phyloP scores from a whole-genome alignment of 2,113 vertebrate species.

The Myrmecophaga tridactyla region DNA sequence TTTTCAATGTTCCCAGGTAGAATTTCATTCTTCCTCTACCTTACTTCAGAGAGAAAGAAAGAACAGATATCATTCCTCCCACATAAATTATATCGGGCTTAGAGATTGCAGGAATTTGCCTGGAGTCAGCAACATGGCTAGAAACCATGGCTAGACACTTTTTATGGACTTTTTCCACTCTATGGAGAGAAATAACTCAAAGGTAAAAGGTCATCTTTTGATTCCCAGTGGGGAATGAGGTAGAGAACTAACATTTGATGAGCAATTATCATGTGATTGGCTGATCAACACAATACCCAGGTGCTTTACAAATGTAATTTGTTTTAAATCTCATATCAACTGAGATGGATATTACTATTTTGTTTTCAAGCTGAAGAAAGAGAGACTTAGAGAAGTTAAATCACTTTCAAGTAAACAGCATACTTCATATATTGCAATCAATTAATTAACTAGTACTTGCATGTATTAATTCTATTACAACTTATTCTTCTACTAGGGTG shows the following conservation, averaged over 20 bases:
- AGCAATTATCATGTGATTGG: accelerated
- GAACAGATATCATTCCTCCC: accelerated
- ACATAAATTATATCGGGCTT: accelerated
- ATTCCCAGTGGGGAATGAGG: no score
- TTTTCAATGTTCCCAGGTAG: accelerated
- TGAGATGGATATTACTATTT: background rate
- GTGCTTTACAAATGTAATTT: no score
- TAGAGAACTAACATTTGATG: accelerated
- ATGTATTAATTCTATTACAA: background rate
- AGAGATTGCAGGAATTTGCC: no score
- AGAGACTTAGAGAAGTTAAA: background rate
- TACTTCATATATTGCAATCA: no score
- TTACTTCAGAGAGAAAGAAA: no score
- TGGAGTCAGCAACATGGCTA: no score
- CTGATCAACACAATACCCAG: background rate
- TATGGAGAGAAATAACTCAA: background rate
- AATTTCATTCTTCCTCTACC: accelerated
- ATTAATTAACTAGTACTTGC: background rate
- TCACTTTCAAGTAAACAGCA: background rate
- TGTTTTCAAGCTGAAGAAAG: background rate
- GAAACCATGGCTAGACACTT: no score
- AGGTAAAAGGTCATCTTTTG: background rate
- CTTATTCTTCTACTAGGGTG: no score
- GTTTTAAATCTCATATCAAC: background rate
- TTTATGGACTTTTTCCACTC: accelerated